A percentile compares a stretch with the other conserved stretches of the same genome.
Conservation (phyloP, 2,113 vertebrate species). For the Dicrurus megarhynchus region DNA sequence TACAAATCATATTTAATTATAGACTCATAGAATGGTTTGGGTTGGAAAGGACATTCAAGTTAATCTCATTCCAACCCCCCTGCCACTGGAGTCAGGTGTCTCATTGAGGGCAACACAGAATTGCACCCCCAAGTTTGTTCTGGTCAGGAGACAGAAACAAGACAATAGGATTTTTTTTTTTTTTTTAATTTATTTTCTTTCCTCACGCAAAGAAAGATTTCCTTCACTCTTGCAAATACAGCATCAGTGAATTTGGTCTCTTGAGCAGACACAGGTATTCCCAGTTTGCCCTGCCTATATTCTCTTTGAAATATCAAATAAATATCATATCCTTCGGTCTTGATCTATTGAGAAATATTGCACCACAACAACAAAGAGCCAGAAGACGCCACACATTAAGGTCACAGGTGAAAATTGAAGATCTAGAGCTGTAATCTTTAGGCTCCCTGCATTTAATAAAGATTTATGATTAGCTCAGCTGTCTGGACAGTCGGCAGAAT, state of each 20-base stretch:
- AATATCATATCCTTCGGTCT: neutral
- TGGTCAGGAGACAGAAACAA: neutral
- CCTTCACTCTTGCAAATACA: neutral
- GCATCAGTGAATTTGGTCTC: neutral
- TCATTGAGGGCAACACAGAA: neutral
- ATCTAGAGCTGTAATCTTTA: neutral
- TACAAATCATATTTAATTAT: neutral
- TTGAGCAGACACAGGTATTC: neutral
- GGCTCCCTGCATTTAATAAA: neutral
- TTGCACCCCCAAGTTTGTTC: neutral
- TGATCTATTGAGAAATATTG: neutral
- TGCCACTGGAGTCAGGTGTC: neutral
- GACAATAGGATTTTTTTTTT: too few relatives aligned
- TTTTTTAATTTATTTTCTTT: neutral
- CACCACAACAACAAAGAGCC: neutral
- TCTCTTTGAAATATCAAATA: neutral
- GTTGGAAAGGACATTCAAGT: neutral
- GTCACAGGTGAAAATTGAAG: neutral
- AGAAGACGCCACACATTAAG: neutral
- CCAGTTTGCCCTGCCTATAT: neutral
- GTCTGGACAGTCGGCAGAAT: neutral
- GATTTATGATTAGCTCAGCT: neutral
- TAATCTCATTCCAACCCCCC: neutral
- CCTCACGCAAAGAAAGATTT: neutral
- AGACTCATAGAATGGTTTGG: neutral